These are phyloP conservation scores for Myotis planiceps DNA, from an alignment of 2,797 vertebrate species.

Conservation along the genomic window DNA sequence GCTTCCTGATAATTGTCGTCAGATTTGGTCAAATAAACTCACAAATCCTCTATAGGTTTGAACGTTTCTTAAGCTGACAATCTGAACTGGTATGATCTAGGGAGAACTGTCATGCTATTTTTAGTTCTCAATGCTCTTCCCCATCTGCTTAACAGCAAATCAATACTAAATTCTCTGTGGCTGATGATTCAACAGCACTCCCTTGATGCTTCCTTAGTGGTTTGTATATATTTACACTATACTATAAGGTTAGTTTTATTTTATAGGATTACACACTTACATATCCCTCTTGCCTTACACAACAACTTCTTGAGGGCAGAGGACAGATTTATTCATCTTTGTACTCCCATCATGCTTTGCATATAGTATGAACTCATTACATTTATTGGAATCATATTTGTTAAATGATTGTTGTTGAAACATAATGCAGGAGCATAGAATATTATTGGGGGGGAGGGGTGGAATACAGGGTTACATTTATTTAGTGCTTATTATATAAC, in stretches of 20 bases:
- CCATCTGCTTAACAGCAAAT: background rate
- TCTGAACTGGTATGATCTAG: background rate
- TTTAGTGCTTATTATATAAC: background rate
- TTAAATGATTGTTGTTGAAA: background rate
- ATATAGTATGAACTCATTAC: background rate
- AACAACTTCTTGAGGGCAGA: background rate
- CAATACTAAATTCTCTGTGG: background rate
- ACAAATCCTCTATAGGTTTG: background rate
- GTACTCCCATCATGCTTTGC: background rate
- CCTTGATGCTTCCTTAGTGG: background rate
- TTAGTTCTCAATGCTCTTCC: background rate
- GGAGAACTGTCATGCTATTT: background rate
- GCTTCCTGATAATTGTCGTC: background rate
- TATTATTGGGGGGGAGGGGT: background rate
- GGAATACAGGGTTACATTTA: background rate
- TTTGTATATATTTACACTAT: background rate
- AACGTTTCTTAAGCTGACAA: background rate
- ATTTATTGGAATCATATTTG: background rate
- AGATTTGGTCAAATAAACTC: background rate
- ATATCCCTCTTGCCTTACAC: background rate
- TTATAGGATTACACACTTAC: background rate
- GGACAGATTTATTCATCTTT: background rate
- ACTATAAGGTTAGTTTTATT: conserved; percentile 4
- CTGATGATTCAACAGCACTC: background rate
- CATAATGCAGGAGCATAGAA: background rate